Conservation (phyloP, 2,797 vertebrate genomes). For the Gymnothorax reevesii region DNA sequence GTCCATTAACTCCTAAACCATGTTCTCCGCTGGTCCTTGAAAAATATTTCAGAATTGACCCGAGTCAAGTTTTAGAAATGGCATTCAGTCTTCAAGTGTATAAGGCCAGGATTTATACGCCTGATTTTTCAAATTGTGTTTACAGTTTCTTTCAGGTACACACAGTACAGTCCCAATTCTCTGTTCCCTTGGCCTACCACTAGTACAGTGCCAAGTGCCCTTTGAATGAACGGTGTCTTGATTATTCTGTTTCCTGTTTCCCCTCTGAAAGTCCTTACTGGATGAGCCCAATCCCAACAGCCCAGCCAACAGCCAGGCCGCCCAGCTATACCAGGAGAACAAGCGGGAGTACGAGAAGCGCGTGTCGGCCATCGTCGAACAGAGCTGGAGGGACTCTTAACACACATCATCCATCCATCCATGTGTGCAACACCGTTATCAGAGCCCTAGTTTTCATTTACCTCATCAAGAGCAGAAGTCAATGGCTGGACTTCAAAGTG, state of each 20-base stretch:
- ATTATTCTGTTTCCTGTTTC: constrained; percentile 13
- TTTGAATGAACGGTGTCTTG: neutral
- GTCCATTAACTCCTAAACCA: too few species aligned
- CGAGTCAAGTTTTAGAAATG: neutral
- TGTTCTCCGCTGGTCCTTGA: too few species aligned
- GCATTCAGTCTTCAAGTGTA: neutral
- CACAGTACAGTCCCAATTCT: neutral
- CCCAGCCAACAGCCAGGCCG: constrained; percentile 97
- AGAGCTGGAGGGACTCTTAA: constrained; percentile 98
- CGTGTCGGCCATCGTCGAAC: constrained; percentile 97
- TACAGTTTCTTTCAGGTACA: neutral
- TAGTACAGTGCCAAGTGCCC: neutral
- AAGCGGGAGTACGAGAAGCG: constrained; percentile 98
- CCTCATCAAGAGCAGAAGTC: constrained; percentile 59
- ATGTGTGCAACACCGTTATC: constrained; percentile 24
- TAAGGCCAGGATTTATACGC: neutral
- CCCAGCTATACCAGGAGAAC: constrained; percentile 98
- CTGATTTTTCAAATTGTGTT: neutral
- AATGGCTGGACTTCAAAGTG: constrained; percentile 78
- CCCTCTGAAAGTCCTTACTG: constrained; percentile 81
- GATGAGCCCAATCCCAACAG: constrained; percentile 99
- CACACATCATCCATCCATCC: constrained; percentile 46
- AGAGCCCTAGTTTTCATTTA: constrained; percentile 61
- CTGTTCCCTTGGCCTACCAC: neutral
- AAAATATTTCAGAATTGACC: too few species aligned